phyloP scores from a whole-genome alignment of 2,888 invertebrate genomes.

The Parochlus steinenii region DNA sequence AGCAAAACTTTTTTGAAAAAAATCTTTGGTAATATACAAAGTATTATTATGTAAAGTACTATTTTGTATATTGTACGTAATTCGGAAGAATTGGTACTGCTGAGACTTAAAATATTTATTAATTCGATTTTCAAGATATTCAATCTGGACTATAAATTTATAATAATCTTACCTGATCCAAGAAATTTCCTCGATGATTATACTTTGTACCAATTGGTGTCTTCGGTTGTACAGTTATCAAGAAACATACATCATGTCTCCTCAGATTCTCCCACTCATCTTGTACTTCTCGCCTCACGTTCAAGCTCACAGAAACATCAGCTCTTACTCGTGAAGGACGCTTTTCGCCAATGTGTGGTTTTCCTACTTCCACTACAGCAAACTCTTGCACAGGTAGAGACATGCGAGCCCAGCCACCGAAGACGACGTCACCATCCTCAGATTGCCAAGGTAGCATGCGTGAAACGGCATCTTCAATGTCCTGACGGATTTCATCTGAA shows the following conservation, averaged over 20 bases:
- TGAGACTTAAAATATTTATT: no score
- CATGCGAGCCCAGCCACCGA: conserved; percentile 99
- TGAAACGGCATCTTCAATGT: conserved; percentile 93
- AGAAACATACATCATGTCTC: conserved; percentile 95
- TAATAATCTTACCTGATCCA: no score
- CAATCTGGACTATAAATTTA: no score
- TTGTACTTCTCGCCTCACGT: conserved; percentile 80
- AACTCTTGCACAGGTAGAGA: conserved; percentile 87
- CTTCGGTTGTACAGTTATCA: conserved; percentile 78
- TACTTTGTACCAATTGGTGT: conserved; percentile 75
- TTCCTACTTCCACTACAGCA: conserved; percentile 86
- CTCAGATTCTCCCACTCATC: conserved; percentile 92
- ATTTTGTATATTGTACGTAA: no score
- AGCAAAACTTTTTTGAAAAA: no score
- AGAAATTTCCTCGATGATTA: conserved; percentile 66
- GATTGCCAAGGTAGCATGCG: conserved; percentile 88
- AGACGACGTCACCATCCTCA: conserved; percentile 72
- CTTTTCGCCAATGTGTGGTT: conserved; percentile 84
- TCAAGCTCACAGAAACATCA: conserved; percentile 84
- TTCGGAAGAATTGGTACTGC: no score
- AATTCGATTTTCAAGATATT: no score
- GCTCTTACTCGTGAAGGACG: conserved; percentile 91
- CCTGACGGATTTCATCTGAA: conserved; percentile 92
- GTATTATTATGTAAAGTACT: no score
- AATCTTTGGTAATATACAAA: no score